Conservation (phyloP, 2,113 vertebrate genomes). For the Archilochus colubris region DNA sequence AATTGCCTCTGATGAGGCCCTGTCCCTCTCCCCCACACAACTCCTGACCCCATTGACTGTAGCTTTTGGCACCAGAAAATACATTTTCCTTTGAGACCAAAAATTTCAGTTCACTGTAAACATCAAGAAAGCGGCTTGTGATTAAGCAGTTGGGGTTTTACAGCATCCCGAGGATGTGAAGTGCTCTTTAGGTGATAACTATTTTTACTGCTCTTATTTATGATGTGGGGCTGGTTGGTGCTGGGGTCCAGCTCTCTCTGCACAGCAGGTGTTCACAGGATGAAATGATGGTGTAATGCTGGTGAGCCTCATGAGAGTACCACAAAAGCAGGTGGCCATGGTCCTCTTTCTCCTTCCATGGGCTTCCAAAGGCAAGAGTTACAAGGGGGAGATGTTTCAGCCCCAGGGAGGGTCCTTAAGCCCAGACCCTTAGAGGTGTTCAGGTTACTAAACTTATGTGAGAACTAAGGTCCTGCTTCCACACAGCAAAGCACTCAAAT, state of each 20-base stretch:
- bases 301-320: neutral
- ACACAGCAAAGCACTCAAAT: rapidly evolving
- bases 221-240: neutral
- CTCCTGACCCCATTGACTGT: neutral
- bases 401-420: neutral
- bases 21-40: neutral
- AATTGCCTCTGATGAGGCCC: neutral
- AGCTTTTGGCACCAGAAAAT: conserved; percentile 56
- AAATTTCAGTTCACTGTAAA: conserved; percentile 24
- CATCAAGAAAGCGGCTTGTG: neutral
- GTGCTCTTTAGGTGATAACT: neutral
- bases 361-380: neutral
- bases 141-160: conserved; percentile 48
- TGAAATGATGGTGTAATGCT: rapidly evolving
- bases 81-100: conserved; percentile 29
- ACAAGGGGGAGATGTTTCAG: rapidly evolving
- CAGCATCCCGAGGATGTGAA: conserved; percentile 6
- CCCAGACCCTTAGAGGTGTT: rapidly evolving
- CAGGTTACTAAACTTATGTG: neutral
- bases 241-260: neutral
- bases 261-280: neutral
- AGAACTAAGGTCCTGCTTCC: neutral
- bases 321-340: rapidly evolving
- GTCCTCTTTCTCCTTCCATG: neutral
- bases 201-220: conserved; percentile 52